Base-by-base conservation (phyloP, 2,797 vertebrate species). In the Gymnothorax javanicus region DNA sequence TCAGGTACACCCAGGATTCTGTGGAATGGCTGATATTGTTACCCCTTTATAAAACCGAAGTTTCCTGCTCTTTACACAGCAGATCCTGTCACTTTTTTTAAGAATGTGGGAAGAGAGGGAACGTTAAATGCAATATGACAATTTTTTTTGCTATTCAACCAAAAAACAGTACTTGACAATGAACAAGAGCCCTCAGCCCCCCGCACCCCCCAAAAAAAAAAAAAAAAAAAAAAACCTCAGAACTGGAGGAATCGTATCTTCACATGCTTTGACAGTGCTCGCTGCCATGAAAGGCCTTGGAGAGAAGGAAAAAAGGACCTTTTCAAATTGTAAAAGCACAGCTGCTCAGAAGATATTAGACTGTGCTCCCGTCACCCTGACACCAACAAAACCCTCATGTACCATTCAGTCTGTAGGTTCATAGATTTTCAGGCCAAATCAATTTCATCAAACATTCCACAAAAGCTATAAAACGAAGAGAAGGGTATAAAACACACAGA, bases 1-100 rank as follows among this genome's bases (percentile, higher is more conserved):
- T 86, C 89, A 86, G 87, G 88, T 8, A 17, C 58, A 54, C 33
- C 73, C 73, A 52, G 11, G 25, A 75, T 2, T 25, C 71, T 15
- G 27, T 77, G 73, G 33, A 15, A 13, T 17, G 33, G 52, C 73
- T 7, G 33, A 17, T 52, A 0, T 27, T 43, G 33, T 75, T 75
- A 33, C 25, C 9, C 71, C 27, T 33, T 43, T 75, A 43, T 33
- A 15, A 7, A 1, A 77, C 20, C 20, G 50, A 7, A 15, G 7
- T 12, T 52, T 11, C 2, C 6, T 20, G 43, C 73, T 52, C 73
- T 15, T 12, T 75, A 33, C 3, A 52, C 73, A 17, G 33, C 7
- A 77, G 43, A 77, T 13, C 7, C 67, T 27, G 1, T 27, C 1
- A 3, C 1, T 17, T 77, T 50, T 17, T 50, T 43, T 77, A 13